Evolutionary conservation across 2,888 invertebrate genomes (phyloP), one percentile per base, ranked within the genome.

Genomic region (Tinea pellionella): DNA sequence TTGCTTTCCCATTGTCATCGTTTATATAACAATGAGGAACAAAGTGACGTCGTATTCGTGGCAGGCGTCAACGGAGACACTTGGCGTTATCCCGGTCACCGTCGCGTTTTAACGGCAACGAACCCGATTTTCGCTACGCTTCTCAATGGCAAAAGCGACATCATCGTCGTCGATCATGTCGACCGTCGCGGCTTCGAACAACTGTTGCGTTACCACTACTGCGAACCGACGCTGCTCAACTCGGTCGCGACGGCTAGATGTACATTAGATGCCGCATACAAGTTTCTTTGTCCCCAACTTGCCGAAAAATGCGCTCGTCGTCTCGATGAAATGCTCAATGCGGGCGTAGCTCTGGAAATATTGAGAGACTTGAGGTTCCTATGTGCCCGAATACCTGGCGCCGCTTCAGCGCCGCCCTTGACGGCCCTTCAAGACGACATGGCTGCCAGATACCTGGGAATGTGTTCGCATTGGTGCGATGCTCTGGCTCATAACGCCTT

Each of bases 211-310:
- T 92, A 89, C 72, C 84, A 92, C 64, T 92, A 92, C 71, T 89
- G 89, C 59, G 90, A 91, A 63, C 88, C 90, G 2, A 89, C 90
- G 11, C 80, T 88, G 59, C 85, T 93, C 56, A 89, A 90, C 65
- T 89, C 91, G 0, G 90, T 91, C 9, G 82, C 82, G 12, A 91
- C 92, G 0, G 93, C 93, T 6, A 84, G 94, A 19, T 89, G 90
- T 42, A 90, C 94, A 0, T 88, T 95, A 24, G 91, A 92, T 64
- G 92, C 92, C 1, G 93, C 94, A 18, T 91, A 93, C 70, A 92
- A 92, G 69, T 92, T 94, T 70, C 83, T 93, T 55, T 92, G 94
- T 66, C 89, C 91, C 6, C 91, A 90, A 16, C 83, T 95, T 59
- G 92, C 92, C 1, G 89, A 90, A 63, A 87, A 90, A 61, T 94